Percentiles rank a stretch among this genome's conserved stretches.
Conservation (phyloP, 2,888 invertebrate genomes). For the Mycalesis mineus region DNA sequence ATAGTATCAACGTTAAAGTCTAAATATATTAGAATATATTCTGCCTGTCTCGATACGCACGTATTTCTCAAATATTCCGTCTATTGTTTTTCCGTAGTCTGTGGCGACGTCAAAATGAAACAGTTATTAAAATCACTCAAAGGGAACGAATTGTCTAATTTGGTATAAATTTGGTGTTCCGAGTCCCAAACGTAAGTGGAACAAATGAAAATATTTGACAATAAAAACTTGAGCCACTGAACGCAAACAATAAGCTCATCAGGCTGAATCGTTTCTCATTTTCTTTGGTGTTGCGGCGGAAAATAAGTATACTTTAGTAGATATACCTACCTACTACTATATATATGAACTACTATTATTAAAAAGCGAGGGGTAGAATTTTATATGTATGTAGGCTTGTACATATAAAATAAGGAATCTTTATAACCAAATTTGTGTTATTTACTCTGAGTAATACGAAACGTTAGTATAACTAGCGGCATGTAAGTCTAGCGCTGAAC, state of each 20-base stretch:
- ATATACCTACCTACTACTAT: too few relatives aligned
- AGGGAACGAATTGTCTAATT: conserved; percentile 11
- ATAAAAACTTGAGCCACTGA: conserved; percentile 1
- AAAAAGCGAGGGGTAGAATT: too few relatives aligned
- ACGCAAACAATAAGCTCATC: background rate
- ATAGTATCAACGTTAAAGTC: too few relatives aligned
- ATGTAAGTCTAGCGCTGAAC: too few relatives aligned
- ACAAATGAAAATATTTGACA: conserved; percentile 14
- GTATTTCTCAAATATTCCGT: background rate
- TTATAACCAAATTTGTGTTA: too few relatives aligned
- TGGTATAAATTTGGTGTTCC: conserved; percentile 11
- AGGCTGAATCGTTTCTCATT: conserved; percentile 14
- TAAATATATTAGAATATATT: too few relatives aligned
- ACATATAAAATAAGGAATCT: too few relatives aligned
- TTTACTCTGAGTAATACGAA: too few relatives aligned
- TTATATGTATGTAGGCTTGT: too few relatives aligned
- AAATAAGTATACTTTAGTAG: background rate
- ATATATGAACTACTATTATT: too few relatives aligned
- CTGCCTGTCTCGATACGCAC: too few relatives aligned
- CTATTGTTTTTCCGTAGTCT: background rate
- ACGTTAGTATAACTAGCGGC: too few relatives aligned
- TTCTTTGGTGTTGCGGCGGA: conserved; percentile 12
- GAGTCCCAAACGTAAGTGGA: conserved; percentile 4
- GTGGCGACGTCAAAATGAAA: background rate
- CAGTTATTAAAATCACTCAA: conserved; percentile 4